Evolutionary conservation across 92 coral and sea anemone species (phyloP), one percentile per base, ranked within the genome.

Genomic region (Phenganax subtilis): DNA sequence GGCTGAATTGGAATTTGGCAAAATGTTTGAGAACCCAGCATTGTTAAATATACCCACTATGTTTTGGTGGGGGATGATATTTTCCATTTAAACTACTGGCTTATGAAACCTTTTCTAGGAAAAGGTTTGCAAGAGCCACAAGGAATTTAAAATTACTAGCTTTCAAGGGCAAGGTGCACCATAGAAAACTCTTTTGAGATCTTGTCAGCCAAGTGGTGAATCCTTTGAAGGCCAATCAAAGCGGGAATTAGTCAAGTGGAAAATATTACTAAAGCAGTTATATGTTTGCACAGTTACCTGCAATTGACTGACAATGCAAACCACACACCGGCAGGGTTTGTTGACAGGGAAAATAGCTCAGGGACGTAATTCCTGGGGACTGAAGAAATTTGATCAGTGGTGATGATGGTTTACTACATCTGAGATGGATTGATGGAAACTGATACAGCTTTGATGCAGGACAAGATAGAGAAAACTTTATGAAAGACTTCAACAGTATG

Each of bases 211-310:
- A 37, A 37, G 47, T 20, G 47, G 47, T 37, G 47, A 37, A 37
- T 37, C 47, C 47, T 37, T 37, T 5, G 47, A 37, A 37, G 5
- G 47, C 47, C 47, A 37, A 37, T 37, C 47, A 37, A 37, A 37
- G 84, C 72, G 52, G 77, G 72, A 66, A 29, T 66, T 66, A 30
- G 20, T 27, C 47, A 66, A 66, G 83, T 65, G 15, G 77, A 76
- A 30, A 57, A 63, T 65, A 76, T 84, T 51, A 62, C 69, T 3
- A 76, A 9, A 61, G 87, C 87, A 14, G 69, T 47, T 14, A 74
- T 76, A 30, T 84, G 83, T 67, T 72, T 84, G 54, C 87, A 84
- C 72, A 84, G 76, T 60, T 84, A 75, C 27, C 10, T 84, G 10
- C 10, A 65, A 54, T 81, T 74, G 51, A 76, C 87, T 61, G 87